Evolutionary conservation across 2,797 vertebrate genomes (phyloP).

Genomic region (Chrosomus eos): DNA sequence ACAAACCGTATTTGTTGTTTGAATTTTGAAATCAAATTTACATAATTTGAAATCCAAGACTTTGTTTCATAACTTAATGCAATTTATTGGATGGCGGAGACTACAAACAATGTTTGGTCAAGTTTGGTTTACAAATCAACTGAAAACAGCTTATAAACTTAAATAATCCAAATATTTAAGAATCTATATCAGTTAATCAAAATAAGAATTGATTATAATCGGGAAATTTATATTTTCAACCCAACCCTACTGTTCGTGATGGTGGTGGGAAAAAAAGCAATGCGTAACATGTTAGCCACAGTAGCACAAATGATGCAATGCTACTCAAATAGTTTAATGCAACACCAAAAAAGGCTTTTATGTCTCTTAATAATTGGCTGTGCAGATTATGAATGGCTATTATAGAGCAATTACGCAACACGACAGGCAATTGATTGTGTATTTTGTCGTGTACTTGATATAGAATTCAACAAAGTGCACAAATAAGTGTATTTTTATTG

Average conservation of each 20-base stretch:
- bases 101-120: not conserved
- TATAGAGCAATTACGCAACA: not conserved
- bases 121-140: not conserved
- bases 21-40: not conserved
- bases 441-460: not conserved
- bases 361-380: not conserved
- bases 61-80: not conserved
- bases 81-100: not conserved
- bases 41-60: not conserved
- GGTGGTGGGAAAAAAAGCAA: slow-evolving; percentile 7
- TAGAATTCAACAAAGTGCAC: slow-evolving; percentile 24
- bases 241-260: not conserved
- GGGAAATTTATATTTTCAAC: not conserved
- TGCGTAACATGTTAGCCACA: not conserved
- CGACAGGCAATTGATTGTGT: not conserved
- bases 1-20: not conserved
- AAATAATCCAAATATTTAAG: not conserved
- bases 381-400: not conserved
- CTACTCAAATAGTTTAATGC: not conserved
- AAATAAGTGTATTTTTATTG: not conserved
- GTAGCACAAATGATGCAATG: not conserved
- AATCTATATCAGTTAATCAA: not conserved
- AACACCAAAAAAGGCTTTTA: not conserved
- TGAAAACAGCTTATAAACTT: not conserved
- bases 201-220: not conserved